Evolutionary conservation across 2,888 invertebrate genomes (phyloP), one percentile per base, ranked within the genome.

Genomic region (Rugalucina vietnamica): DNA sequence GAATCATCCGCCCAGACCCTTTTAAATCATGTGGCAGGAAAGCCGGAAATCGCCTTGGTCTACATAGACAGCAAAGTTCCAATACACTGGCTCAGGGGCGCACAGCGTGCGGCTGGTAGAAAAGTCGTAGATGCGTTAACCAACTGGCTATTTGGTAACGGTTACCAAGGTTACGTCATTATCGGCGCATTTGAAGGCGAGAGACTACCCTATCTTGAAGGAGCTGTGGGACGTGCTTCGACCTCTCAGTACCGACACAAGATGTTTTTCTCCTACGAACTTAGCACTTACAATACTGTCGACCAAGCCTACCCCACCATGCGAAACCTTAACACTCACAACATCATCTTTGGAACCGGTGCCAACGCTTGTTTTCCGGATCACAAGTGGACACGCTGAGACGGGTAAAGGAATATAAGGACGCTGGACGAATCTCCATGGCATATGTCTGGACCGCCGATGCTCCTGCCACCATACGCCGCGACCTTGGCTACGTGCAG

Each of bases 21-120:
- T 14, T 32, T 77, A 5, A 27, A 29, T 32, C 27, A 49, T 32
- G 18, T 50, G 1, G 76, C 76, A 1, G n/a, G 4, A 32, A 69
- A 49, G 32, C 29, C 65, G 21, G 32, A 10, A 1, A 54, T 77
- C 10, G 77, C 77, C 14, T 37, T 77, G 18, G 34, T 71, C n/a
- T 34, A 70, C 32, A 77, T 77, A 10, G 77, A 77, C 71, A 71
- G 70, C 24, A 77, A 77, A 24, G 70, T 77, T 24, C 29, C n/a
- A 0, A 54, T 50, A 24, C 29, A 36, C 29, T 70, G 69, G 71
- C 21, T 32, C 36, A 29, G 29, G 0, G 49, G 0, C 14, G 24
- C 21, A 10, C 69, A 70, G 70, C 32, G 18, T 34, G 50, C 18
- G n/a, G 77, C 70, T 39, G 77, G 77, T 32, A 65, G 43, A 8